phyloP scores from a whole-genome alignment of 2,888 invertebrate genomes.

The Metellina segmentata region DNA sequence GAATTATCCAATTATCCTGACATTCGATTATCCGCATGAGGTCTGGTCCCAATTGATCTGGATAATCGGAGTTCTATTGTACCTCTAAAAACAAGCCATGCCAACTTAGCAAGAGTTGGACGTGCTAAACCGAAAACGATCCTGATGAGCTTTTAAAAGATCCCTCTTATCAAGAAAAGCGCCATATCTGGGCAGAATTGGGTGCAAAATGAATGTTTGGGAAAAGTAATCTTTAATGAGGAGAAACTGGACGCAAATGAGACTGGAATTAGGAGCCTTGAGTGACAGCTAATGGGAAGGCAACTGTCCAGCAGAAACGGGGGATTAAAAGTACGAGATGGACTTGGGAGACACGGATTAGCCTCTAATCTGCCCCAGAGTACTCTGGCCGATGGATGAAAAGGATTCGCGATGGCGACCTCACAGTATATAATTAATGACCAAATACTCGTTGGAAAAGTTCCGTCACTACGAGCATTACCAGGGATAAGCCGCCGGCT shows the following conservation, averaged over 20 bases:
- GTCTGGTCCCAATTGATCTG: too few species aligned
- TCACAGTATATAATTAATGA: constrained; percentile 75
- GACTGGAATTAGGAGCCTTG: constrained; percentile 69
- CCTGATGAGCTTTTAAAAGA: constrained; percentile 35
- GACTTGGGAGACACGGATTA: constrained; percentile 75
- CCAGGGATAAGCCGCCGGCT: constrained; percentile 48
- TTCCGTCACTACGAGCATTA: constrained; percentile 46
- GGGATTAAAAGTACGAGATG: constrained; percentile 70
- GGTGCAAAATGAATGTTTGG: constrained; percentile 7
- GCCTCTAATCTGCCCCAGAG: constrained; percentile 71
- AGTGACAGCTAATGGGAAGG: constrained; percentile 71
- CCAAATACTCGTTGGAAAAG: constrained; percentile 72
- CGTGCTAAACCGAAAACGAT: background rate
- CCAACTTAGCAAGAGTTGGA: background rate
- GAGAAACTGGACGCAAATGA: constrained; percentile 70
- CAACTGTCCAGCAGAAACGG: constrained; percentile 69
- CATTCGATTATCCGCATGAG: too few species aligned
- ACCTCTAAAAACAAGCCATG: background rate
- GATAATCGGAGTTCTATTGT: background rate
- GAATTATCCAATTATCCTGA: too few species aligned
- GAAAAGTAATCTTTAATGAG: constrained; percentile 72
- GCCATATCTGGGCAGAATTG: background rate
- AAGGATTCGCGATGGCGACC: constrained; percentile 71
- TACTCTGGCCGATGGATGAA: constrained; percentile 65
- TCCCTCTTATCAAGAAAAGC: background rate